These are phyloP conservation scores for Dendroctonus ponderosae DNA, from an alignment of 1,140 invertebrate species.

Conservation along the genomic window DNA sequence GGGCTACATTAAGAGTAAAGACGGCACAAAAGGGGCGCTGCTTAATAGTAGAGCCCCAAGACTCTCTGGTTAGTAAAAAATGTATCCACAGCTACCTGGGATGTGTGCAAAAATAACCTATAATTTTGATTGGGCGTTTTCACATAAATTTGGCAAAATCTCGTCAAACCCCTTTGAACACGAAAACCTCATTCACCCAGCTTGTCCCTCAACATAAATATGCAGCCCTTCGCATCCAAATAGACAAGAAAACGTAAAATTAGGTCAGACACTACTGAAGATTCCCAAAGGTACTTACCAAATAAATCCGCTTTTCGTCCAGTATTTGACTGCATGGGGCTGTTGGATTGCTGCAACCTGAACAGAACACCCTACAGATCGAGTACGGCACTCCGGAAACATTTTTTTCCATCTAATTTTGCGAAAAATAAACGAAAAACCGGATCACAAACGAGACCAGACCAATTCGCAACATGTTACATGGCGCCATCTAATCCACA, in stretches of 20 bases:
- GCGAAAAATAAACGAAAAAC: constrained; percentile 20
- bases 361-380: neutral
- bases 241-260: constrained; percentile 21
- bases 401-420: constrained; percentile 19
- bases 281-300: constrained; percentile 24
- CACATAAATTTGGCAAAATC: constrained; percentile 6
- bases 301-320: constrained; percentile 13
- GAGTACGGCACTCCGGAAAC: neutral
- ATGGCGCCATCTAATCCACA: constrained; percentile 26
- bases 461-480: constrained; percentile 13
- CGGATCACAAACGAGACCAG: constrained; percentile 1
- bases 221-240: neutral
- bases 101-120: constrained; percentile 34
- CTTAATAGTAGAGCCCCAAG: neutral
- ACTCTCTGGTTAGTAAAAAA: neutral
- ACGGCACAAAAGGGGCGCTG: neutral
- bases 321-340: constrained; percentile 18
- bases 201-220: neutral
- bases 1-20: neutral
- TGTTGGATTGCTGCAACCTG: neutral
- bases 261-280: constrained; percentile 28
- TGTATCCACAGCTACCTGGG: constrained; percentile 1
- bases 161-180: neutral
- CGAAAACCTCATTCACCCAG: neutral
- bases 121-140: constrained; percentile 23